phyloP scores from a whole-genome alignment of 2,888 invertebrate genomes.

The Mesochorus sp. region DNA sequence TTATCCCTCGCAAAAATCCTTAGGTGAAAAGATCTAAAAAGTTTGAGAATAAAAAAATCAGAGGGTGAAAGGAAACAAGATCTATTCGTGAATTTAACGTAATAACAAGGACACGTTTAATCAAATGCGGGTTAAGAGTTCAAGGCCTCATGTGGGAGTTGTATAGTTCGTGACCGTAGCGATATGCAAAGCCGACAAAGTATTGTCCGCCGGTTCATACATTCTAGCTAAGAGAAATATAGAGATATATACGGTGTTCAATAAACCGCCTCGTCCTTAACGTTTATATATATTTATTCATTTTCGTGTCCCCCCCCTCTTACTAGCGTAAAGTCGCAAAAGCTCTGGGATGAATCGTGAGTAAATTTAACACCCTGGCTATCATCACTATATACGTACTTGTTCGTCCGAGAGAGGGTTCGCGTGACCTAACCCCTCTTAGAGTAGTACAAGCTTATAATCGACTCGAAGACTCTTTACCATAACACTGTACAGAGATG shows the following conservation, averaged over 20 bases:
- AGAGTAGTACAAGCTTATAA: constrained; percentile 14
- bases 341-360: constrained; percentile 32
- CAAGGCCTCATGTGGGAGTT: constrained; percentile 63
- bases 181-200: constrained; percentile 52
- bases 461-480: background rate
- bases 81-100: constrained; percentile 51
- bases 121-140: constrained; percentile 71
- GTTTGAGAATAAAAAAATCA: constrained; percentile 43
- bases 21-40: constrained; percentile 38
- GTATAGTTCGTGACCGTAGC: constrained; percentile 28
- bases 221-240: background rate
- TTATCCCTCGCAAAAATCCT: constrained; percentile 20
- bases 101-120: constrained; percentile 58
- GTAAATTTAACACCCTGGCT: constrained; percentile 49
- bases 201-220: constrained; percentile 43
- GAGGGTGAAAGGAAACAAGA: constrained; percentile 10
- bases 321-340: constrained; percentile 12
- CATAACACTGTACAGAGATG: background rate
- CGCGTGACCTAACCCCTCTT: constrained; percentile 16
- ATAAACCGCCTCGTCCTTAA: background rate
- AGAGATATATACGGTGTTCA: constrained; percentile 9
- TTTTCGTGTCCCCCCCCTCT: background rate
- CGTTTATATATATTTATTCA: background rate
- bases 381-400: constrained; percentile 51
- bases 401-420: background rate